Evolutionary conservation across 2,888 invertebrate genomes (phyloP), one percentile per base, ranked within the genome.

Genomic region (Acanthosepion esculentum): DNA sequence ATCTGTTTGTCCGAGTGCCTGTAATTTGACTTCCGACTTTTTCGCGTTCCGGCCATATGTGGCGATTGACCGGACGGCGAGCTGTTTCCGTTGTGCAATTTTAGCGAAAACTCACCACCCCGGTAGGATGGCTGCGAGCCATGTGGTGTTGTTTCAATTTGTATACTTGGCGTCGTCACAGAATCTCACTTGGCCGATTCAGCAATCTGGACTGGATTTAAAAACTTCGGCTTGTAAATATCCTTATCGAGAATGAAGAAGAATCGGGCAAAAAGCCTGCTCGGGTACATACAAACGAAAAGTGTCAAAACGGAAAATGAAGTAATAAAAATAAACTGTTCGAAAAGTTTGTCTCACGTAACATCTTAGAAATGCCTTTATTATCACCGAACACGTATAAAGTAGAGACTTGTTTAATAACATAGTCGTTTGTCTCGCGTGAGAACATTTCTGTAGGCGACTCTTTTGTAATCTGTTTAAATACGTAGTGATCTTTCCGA

Each of bases 81-180:
- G n/a, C 78, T 78, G 78, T 10, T 78, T n/a, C n/a, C 10, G 15
- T n/a, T 0, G n/a, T n/a, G n/a, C 78, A 78, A 78, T 78, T 78
- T 78, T 15, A n/a, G n/a, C 4, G n/a, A 78, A 78, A n/a, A n/a
- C 33, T 33, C 78, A 15, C 33, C 78, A 12, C n/a, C 78, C n/a
- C 78, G 3, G n/a, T 0, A 78, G 33, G n/a, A 78, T 78, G 78
- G 78, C 78, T n/a, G 10, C 8, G 6, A 78, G 78, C 78, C 78
- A 78, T n/a, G n/a, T 12, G n/a, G 78, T 78, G 78, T 78, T 78
- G 78, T 78, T 78, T 78, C 78, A 78, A 78, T 78, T 78, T 78
- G 78, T 78, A 33, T 78, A 78, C 33, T 78, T 78, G 78, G 78
- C 78, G n/a, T n/a, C 78, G 78, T 78, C 78, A 78, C 78, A 78